A percentile compares a stretch with the other conserved stretches of the same genome.
Evolutionary conservation across 2,113 vertebrate species (phyloP).

Genomic region (Bos javanicus): DNA sequence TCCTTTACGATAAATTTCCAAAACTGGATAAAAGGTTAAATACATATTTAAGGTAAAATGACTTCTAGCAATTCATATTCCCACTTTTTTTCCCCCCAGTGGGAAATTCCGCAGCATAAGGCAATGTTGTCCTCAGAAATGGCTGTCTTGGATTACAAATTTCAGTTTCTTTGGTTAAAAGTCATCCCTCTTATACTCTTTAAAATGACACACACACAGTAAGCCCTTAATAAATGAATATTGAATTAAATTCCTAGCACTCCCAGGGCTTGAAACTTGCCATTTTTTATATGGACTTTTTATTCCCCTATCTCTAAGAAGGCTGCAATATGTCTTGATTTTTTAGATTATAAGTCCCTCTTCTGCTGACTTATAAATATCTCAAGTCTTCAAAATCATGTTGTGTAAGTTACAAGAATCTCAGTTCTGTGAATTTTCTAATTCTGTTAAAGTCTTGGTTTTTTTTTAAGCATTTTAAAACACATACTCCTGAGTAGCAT

Average conservation of each 20-base stretch:
- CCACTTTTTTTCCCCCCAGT: neutral
- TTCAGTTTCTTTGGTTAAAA: neutral
- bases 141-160: neutral
- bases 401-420: neutral
- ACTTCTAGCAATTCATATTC: neutral
- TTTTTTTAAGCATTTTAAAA: neutral
- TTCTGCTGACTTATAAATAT: slow-evolving; percentile 33
- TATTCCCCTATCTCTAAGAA: neutral
- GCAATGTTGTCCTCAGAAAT: neutral
- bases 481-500: neutral
- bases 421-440: slow-evolving; percentile 22
- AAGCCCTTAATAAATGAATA: neutral
- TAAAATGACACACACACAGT: neutral
- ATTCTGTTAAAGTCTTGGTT: neutral
- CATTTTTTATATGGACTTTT: neutral
- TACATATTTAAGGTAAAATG: neutral
- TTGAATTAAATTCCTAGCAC: neutral
- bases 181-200: neutral
- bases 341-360: slow-evolving; percentile 14
- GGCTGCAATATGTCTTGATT: slow-evolving; percentile 21
- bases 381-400: slow-evolving; percentile 6
- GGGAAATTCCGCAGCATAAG: slow-evolving; percentile 11
- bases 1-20: neutral
- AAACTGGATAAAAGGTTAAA: neutral
- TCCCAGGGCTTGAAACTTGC: neutral